Evolutionary conservation across 2,797 vertebrate species (phyloP).

Genomic region (Triplophysa bombifrons): DNA sequence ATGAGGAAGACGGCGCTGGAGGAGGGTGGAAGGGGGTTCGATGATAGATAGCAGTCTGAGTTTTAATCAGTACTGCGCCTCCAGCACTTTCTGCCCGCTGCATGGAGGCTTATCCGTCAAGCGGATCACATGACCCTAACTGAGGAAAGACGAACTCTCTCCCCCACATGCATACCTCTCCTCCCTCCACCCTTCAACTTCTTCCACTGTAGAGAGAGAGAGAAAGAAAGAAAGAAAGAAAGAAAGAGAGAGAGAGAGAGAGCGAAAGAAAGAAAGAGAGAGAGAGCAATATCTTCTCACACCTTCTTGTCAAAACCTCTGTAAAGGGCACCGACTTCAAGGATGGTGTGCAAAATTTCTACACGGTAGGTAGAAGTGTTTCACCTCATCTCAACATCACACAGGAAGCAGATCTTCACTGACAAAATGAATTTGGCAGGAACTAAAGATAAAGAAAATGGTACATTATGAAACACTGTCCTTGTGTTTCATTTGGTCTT

Average conservation of each 20-base stretch:
- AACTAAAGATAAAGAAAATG: not conserved
- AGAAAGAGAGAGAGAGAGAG: not conserved
- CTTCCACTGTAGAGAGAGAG: conserved; percentile 12
- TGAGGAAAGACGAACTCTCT: conserved; percentile 30
- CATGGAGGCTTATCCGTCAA: conserved; percentile 61
- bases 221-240: too few relatives aligned
- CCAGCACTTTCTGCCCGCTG: conserved; percentile 55
- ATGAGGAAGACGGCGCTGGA: conserved; percentile 38
- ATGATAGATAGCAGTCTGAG: conserved; percentile 64
- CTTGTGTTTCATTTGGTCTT: too few relatives aligned
- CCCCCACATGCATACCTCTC: conserved; percentile 37
- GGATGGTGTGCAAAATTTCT: not conserved
- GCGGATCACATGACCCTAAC: conserved; percentile 47
- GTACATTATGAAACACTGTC: not conserved
- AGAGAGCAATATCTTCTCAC: conserved; percentile 32
- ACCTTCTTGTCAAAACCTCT: conserved; percentile 3
- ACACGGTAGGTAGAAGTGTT: conserved; percentile 27
- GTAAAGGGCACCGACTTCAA: conserved; percentile 7
- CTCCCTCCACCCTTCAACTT: conserved; percentile 26
- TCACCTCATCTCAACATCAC: conserved; percentile 31
- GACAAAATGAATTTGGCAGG: not conserved
- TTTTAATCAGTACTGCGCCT: conserved; percentile 66
- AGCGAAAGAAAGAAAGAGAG: not conserved
- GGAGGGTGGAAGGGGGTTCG: conserved; percentile 31
- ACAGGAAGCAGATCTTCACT: conserved; percentile 22